These are phyloP conservation scores for Cheilosia variabilis DNA, from an alignment of 2,888 invertebrate genomes.

Conservation along the genomic window DNA sequence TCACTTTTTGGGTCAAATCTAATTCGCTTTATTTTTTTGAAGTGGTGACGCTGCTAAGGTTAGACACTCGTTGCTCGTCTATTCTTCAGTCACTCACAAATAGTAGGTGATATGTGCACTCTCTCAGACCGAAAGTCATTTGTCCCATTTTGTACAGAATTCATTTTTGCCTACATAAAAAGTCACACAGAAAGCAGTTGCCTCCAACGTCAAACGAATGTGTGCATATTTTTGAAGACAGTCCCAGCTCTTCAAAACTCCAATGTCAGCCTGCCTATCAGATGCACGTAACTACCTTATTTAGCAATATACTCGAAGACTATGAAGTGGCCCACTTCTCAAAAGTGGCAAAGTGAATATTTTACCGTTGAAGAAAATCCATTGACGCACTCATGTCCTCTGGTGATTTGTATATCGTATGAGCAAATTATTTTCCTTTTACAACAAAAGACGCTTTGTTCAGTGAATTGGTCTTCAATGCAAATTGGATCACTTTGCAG, in stretches of 20 bases:
- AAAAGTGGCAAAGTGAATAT: constrained; percentile 10
- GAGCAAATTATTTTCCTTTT: constrained; percentile 17
- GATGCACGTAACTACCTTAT: constrained; percentile 60
- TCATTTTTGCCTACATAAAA: no score
- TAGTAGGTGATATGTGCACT: no score
- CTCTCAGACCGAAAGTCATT: no score
- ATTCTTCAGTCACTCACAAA: no score
- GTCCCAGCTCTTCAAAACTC: constrained; percentile 16
- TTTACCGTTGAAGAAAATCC: background rate
- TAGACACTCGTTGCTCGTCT: no score
- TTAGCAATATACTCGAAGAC: background rate
- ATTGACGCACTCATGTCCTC: constrained; percentile 29
- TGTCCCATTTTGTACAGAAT: no score
- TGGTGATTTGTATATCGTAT: constrained; percentile 29
- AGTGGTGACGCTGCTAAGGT: no score
- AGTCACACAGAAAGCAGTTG: background rate
- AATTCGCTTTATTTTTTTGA: no score
- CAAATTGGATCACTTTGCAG: constrained; percentile 26
- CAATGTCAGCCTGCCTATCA: constrained; percentile 45
- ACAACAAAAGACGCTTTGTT: constrained; percentile 30
- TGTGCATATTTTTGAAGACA: background rate
- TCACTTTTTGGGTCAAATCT: no score
- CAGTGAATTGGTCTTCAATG: constrained; percentile 22
- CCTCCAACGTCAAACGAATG: background rate
- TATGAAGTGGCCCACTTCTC: constrained; percentile 1